Evolutionary conservation across 2,113 vertebrate species (phyloP).

Genomic region (Coryphaenoides rupestris): DNA sequence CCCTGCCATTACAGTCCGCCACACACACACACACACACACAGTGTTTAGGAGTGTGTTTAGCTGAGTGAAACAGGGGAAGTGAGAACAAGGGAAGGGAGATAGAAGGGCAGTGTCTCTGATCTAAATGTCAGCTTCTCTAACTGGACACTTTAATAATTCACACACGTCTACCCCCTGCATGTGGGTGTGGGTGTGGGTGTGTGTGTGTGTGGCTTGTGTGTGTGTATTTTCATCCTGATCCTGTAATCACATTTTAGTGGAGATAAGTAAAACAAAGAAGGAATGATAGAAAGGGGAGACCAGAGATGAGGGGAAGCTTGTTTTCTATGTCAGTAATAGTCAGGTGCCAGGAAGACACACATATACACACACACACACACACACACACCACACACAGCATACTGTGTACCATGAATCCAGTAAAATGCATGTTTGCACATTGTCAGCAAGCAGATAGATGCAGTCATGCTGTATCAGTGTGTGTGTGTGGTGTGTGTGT

Average conservation of each 20-base stretch:
- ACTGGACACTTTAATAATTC: constrained; percentile 73
- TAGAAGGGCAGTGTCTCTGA: constrained; percentile 59
- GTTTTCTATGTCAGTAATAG: too few relatives aligned
- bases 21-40: too few relatives aligned
- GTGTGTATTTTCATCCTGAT: neutral
- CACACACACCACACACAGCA: neutral
- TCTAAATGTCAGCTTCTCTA: constrained; percentile 71
- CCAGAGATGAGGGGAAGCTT: too few relatives aligned
- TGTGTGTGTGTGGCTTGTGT: constrained; percentile 6
- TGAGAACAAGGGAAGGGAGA: neutral
- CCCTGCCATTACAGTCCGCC: too few relatives aligned
- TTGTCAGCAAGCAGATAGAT: constrained; percentile 34
- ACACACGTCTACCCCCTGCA: constrained; percentile 48
- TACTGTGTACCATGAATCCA: constrained; percentile 29
- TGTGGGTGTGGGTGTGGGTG: constrained; percentile 8
- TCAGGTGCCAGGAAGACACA: neutral
- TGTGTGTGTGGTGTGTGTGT: constrained; percentile 16
- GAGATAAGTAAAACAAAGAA: too few relatives aligned
- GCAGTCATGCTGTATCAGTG: constrained; percentile 21
- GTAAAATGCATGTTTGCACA: constrained; percentile 14
- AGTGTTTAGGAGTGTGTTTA: neutral
- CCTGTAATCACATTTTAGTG: too few relatives aligned
- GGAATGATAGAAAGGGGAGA: too few relatives aligned
- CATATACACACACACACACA: neutral
- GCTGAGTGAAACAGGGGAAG: neutral